These are phyloP conservation scores for Litoditis marina DNA, from an alignment of 2,888 invertebrate species.

Conservation along the genomic window DNA sequence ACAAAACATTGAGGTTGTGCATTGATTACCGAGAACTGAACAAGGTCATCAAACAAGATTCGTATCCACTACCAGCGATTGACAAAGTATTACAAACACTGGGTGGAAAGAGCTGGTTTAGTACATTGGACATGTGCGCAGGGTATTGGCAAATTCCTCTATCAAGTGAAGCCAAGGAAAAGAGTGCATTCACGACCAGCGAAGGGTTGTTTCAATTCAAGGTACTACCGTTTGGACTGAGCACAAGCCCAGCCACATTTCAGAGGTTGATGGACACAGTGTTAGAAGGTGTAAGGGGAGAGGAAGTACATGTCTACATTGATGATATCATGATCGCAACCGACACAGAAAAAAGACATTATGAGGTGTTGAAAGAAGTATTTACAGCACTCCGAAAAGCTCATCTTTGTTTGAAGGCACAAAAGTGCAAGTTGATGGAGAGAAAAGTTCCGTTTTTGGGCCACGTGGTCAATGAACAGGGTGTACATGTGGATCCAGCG, in stretches of 20 bases:
- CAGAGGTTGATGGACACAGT: slow-evolving; percentile 40
- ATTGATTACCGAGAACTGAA: slow-evolving; percentile 44
- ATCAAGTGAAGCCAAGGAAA: slow-evolving; percentile 21
- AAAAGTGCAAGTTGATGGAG: slow-evolving; percentile 18
- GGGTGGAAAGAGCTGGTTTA: slow-evolving; percentile 20
- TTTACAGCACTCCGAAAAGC: slow-evolving; percentile 4
- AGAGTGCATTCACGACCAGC: slow-evolving; percentile 41
- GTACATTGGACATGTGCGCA: slow-evolving; percentile 31
- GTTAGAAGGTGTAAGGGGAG: slow-evolving; percentile 15
- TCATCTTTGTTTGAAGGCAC: slow-evolving; percentile 8
- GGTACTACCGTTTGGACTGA: slow-evolving; percentile 49
- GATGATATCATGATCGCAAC: slow-evolving; percentile 44
- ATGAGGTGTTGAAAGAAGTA: slow-evolving; percentile 16
- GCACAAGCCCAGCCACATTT: slow-evolving; percentile 46
- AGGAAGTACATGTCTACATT: slow-evolving; percentile 35
- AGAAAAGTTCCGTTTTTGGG: slow-evolving; percentile 23
- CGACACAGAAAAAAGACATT: slow-evolving; percentile 22
- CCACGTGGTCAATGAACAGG: slow-evolving; percentile 6
- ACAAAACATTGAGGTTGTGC: slow-evolving; percentile 34
- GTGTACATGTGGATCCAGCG: slow-evolving; percentile 12
- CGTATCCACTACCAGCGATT: slow-evolving; percentile 38
- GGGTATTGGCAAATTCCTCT: slow-evolving; percentile 48
- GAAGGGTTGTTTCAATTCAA: slow-evolving; percentile 42
- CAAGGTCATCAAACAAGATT: slow-evolving; percentile 25
- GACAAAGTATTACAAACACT: slow-evolving; percentile 27